Conservation (phyloP, 2,888 invertebrate genomes). For the Piscicola geometra region DNA sequence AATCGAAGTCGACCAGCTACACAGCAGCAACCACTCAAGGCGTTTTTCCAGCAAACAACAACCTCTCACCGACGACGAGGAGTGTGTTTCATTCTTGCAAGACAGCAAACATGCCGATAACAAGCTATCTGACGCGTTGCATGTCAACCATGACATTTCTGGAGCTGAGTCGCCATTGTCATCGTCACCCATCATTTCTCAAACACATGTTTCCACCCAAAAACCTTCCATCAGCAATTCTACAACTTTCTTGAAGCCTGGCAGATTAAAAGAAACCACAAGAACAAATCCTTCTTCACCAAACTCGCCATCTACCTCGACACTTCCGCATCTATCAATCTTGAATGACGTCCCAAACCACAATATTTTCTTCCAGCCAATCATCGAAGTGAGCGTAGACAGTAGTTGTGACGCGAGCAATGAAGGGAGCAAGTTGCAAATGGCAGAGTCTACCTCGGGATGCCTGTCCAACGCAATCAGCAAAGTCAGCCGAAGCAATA, state of each 20-base stretch:
- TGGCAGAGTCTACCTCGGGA: neutral
- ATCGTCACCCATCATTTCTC: too few relatives aligned
- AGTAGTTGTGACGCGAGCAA: neutral
- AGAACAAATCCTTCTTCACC: neutral
- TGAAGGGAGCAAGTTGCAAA: neutral
- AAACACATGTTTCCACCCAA: neutral
- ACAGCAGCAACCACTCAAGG: neutral
- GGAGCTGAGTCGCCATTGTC: too few relatives aligned
- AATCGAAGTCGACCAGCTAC: neutral
- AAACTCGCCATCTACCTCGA: too few relatives aligned
- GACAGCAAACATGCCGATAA: neutral
- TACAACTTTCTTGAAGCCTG: neutral
- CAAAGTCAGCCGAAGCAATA: too few relatives aligned
- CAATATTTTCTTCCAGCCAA: neutral
- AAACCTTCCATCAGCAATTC: neutral
- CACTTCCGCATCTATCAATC: too few relatives aligned
- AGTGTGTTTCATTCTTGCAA: neutral
- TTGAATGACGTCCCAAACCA: neutral
- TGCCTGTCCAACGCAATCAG: neutral
- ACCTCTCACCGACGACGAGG: neutral
- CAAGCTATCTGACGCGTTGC: too few relatives aligned
- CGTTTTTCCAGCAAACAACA: neutral
- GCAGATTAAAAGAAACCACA: neutral
- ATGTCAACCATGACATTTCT: too few relatives aligned
- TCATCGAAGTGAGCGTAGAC: neutral